phyloP scores from a whole-genome alignment of 2,888 invertebrate species.

The Dorcus parallelipipedus region DNA sequence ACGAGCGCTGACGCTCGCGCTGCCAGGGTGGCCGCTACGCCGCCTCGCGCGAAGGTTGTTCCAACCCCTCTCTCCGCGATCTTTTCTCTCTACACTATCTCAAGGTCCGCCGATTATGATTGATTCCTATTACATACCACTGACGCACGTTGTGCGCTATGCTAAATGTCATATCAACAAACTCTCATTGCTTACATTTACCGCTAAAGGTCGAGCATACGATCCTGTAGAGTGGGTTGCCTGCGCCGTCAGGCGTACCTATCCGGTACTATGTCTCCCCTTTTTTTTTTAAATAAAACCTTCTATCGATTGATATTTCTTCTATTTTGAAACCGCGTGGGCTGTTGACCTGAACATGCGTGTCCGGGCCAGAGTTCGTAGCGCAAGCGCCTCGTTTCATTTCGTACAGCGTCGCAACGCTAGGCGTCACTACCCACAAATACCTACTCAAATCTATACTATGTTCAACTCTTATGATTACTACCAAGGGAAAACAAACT shows the following conservation, averaged over 20 bases:
- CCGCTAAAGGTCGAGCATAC: background rate
- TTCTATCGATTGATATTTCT: constrained; percentile 10
- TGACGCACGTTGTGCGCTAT: background rate
- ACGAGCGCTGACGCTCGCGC: constrained; percentile 32
- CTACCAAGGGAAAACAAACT: too few species aligned
- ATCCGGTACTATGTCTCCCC: background rate
- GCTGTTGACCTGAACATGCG: constrained; percentile 32
- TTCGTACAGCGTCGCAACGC: constrained; percentile 28
- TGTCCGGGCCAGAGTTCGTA: constrained; percentile 25
- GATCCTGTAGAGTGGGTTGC: too few species aligned
- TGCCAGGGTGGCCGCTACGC: constrained; percentile 21
- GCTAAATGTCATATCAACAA: background rate
- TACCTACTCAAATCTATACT: background rate
- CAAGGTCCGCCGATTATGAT: constrained; percentile 1
- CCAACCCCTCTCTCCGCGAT: constrained; percentile 7
- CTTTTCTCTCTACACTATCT: constrained; percentile 1
- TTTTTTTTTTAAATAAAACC: background rate
- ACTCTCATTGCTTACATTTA: too few species aligned
- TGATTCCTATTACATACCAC: constrained; percentile 1
- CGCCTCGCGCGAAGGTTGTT: constrained; percentile 25
- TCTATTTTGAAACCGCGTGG: constrained; percentile 26
- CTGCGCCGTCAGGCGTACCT: too few species aligned
- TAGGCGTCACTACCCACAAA: constrained; percentile 33
- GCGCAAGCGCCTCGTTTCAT: constrained; percentile 26
- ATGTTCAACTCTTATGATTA: background rate